Evolutionary conservation across 1,140 invertebrate genomes (phyloP).

Genomic region (Sesamia nonagrioides): DNA sequence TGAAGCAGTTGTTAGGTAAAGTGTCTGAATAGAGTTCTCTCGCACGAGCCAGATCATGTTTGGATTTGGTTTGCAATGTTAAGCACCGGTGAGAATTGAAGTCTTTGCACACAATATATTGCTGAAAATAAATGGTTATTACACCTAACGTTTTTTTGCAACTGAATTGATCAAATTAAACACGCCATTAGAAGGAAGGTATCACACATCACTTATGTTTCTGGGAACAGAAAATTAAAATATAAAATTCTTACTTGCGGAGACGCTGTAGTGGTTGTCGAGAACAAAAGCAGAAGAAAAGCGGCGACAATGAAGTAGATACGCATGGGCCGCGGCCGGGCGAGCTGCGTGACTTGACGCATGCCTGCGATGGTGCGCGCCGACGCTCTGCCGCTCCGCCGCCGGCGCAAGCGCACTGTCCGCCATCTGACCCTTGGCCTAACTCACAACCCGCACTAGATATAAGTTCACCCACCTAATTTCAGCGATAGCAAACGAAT

Average conservation of each 20-base stretch:
- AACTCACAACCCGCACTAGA: slow-evolving; percentile 69
- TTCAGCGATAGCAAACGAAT: slow-evolving; percentile 77
- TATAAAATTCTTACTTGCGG: slow-evolving; percentile 56
- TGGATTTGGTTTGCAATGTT: slow-evolving; percentile 54
- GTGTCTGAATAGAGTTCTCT: not conserved
- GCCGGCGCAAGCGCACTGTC: slow-evolving; percentile 61
- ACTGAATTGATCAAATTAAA: not conserved
- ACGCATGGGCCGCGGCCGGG: slow-evolving; percentile 51
- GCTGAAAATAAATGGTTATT: slow-evolving; percentile 58
- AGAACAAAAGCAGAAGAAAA: slow-evolving; percentile 13
- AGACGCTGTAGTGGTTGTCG: slow-evolving; percentile 1
- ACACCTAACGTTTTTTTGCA: not conserved
- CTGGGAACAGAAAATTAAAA: not conserved
- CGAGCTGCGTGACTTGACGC: slow-evolving; percentile 58
- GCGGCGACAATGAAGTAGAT: slow-evolving; percentile 37
- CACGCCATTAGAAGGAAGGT: not conserved
- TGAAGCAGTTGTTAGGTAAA: slow-evolving; percentile 52
- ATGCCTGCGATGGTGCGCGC: slow-evolving; percentile 69
- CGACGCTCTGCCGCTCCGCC: slow-evolving; percentile 61
- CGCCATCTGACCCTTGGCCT: slow-evolving; percentile 70
- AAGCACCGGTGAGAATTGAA: slow-evolving; percentile 61
- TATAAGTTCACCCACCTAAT: slow-evolving; percentile 85
- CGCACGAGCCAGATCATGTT: slow-evolving; percentile 21
- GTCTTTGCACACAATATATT: slow-evolving; percentile 66
- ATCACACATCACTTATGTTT: not conserved